A percentile compares a stretch with the other conserved stretches of the same genome.
Evolutionary conservation across 2,797 vertebrate genomes (phyloP).

Genomic region (Poecile montanus): DNA sequence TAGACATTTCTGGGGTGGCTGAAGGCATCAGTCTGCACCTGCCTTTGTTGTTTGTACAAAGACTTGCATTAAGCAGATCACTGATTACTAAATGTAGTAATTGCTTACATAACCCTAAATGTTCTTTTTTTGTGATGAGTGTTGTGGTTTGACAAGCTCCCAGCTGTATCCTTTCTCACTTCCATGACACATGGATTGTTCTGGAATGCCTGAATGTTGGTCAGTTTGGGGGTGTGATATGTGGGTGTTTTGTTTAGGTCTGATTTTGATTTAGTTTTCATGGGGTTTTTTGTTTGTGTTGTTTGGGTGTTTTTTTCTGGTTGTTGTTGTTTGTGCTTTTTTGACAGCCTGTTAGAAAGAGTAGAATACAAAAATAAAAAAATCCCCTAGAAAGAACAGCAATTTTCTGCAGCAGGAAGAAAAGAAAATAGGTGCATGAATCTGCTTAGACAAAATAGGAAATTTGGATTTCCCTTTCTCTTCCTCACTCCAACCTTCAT

Average conservation of each 20-base stretch:
- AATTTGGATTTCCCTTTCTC: not conserved
- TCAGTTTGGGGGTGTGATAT: not conserved
- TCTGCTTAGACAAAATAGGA: not conserved
- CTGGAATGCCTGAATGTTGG: not conserved
- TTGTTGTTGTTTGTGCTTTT: not conserved
- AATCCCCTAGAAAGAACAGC: not conserved
- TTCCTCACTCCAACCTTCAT: not conserved
- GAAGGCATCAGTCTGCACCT: not conserved
- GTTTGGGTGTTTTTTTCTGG: rapidly evolving
- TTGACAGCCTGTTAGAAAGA: not conserved
- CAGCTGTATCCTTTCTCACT: not conserved
- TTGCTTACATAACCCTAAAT: not conserved
- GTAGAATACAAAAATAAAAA: not conserved
- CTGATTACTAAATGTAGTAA: not conserved
- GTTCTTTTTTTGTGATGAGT: not conserved
- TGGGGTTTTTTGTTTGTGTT: not conserved
- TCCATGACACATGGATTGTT: rapidly evolving
- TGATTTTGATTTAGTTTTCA: not conserved
- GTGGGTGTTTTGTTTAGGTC: not conserved
- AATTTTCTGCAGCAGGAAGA: not conserved
- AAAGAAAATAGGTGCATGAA: not conserved
- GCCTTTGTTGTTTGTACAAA: not conserved
- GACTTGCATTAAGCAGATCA: not conserved
- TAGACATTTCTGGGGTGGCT: not conserved
- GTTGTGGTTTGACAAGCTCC: not conserved